Evolutionary conservation across 2,113 vertebrate species (phyloP), one percentile per base, ranked within the genome.

Genomic region (Tenebrosternarchus preto): DNA sequence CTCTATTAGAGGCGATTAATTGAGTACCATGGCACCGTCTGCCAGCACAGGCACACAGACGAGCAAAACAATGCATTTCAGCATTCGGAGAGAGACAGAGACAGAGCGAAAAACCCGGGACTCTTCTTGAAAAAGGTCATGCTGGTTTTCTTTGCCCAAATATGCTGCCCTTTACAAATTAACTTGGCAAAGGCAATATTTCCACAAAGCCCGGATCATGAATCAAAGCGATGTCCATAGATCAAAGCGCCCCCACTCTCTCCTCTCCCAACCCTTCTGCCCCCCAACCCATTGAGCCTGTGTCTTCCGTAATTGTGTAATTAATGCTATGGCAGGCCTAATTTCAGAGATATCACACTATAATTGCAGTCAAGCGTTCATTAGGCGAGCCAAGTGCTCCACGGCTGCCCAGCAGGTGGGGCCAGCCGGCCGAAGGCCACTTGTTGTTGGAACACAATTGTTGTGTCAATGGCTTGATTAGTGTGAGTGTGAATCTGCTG

Each of bases 101-200:
- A 90, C 83, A 82, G 86, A 87, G 83, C 86, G 86, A 84, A 46
- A 83, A 90, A 88, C 86, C 85, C 78, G 36, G 83, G 85, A 87
- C 82, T 88, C 89, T 89, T 86, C 89, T 86, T 86, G 86, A 86
- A 86, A 93, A 94, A 94, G 93, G 92, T 94, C 93, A 93, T 88
- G 80, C 90, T 92, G 91, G 91, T 93, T 93, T 91, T 91, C 91
- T 92, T 88, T 90, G 87, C 87, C 90, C 91, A 92, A 93, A 93
- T 93, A 92, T 92, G 91, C 91, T 94, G 92, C 91, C 92, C 92
- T 94, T 94, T 93, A 92, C 91, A 92, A 93, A 93, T 93, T 88
- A 93, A 91, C 92, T 92, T 88, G 89, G 91, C 90, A 90, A 90
- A 91, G 91, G 88, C 88, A 90, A 92, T 92, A 92, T 92, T 93